phyloP scores from a whole-genome alignment of 64 coral and sea anemone genomes.

The Acropora tenuis region DNA sequence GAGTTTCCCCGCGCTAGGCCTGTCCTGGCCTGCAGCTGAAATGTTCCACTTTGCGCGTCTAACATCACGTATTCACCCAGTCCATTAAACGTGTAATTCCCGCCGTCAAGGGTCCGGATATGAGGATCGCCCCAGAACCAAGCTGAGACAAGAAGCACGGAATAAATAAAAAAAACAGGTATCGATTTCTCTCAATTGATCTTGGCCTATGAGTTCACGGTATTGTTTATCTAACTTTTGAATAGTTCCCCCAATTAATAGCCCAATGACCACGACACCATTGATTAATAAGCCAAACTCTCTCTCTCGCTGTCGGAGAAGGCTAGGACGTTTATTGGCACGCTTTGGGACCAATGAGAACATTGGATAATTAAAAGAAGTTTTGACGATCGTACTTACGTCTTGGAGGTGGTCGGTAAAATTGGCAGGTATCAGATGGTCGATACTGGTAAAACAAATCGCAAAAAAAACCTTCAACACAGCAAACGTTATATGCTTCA shows the following conservation, averaged over 20 bases:
- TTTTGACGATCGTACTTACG: slow-evolving; percentile 22
- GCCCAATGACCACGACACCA: no score
- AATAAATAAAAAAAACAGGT: no score
- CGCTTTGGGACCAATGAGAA: no score
- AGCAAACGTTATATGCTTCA: slow-evolving; percentile 48
- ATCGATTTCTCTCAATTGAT: no score
- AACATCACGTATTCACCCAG: slow-evolving; percentile 56
- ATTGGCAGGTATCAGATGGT: slow-evolving; percentile 34
- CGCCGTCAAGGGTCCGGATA: slow-evolving; percentile 43
- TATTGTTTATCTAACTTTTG: no score
- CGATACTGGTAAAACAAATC: slow-evolving; percentile 40
- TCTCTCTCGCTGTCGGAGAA: no score
- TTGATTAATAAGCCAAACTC: no score
- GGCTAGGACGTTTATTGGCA: no score
- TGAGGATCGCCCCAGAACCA: slow-evolving; percentile 72
- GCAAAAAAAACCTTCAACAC: slow-evolving; percentile 39
- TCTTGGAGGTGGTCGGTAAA: slow-evolving; percentile 30
- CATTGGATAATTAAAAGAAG: not conserved
- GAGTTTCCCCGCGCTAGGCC: slow-evolving; percentile 10
- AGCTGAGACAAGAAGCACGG: not conserved
- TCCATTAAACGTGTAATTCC: slow-evolving; percentile 71
- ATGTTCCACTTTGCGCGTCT: slow-evolving; percentile 32
- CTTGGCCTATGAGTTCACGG: no score
- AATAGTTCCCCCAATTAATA: no score
- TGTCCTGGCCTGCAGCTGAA: slow-evolving; percentile 70